Evolutionary conservation across 2,113 vertebrate species (phyloP).

Genomic region (Cariama cristata): DNA sequence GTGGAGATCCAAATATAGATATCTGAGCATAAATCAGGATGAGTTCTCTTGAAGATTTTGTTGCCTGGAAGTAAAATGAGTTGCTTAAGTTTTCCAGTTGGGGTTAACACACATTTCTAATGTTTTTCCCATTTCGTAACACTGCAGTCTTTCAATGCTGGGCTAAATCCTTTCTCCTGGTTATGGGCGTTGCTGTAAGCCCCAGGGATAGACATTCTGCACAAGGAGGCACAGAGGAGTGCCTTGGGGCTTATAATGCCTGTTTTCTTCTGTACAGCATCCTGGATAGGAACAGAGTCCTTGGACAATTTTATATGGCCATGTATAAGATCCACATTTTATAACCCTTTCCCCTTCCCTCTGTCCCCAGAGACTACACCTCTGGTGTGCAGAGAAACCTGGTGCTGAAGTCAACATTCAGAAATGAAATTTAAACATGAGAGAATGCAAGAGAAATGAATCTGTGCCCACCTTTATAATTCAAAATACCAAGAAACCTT

Average conservation of each 20-base stretch:
- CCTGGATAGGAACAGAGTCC: not conserved
- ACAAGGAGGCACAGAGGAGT: not conserved
- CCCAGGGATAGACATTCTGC: not conserved
- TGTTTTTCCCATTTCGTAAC: slow-evolving; percentile 33
- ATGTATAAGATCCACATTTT: not conserved
- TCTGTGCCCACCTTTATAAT: not conserved
- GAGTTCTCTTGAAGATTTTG: not conserved
- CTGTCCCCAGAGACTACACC: not conserved
- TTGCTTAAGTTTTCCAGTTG: slow-evolving; percentile 20
- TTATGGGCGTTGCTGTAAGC: not conserved
- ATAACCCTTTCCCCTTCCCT: not conserved
- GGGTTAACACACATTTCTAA: slow-evolving; percentile 14
- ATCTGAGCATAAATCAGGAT: not conserved
- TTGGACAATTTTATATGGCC: not conserved
- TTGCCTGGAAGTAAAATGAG: slow-evolving; percentile 3
- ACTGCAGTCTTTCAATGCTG: not conserved
- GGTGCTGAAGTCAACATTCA: not conserved
- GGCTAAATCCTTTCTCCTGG: slow-evolving; percentile 28
- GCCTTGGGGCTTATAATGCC: not conserved
- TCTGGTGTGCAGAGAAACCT: not conserved
- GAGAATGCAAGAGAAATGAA: not conserved
- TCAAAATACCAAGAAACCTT: not conserved
- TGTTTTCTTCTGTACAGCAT: not conserved
- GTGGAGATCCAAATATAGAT: not conserved
- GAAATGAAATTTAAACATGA: not conserved